Percentiles rank a stretch among this genome's conserved stretches.
These are phyloP conservation scores for Valencia hispanica DNA, from an alignment of 2,797 vertebrate genomes.

Conservation along the genomic window DNA sequence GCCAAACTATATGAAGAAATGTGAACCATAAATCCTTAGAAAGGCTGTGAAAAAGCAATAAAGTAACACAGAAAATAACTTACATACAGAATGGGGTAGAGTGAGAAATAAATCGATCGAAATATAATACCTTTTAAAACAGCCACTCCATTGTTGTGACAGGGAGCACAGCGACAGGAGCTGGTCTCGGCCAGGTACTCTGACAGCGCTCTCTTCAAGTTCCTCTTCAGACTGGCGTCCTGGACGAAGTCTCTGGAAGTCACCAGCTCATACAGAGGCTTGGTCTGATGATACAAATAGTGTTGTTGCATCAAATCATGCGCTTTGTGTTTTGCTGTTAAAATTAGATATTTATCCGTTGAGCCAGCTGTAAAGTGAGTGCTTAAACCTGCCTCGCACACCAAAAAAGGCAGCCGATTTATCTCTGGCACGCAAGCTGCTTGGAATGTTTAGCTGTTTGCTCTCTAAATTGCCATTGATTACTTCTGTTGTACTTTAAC, in stretches of 20 bases:
- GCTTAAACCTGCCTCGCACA: background rate
- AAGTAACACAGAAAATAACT: background rate
- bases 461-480: constrained; percentile 34
- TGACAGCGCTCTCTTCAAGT: constrained; percentile 84
- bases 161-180: constrained; percentile 87
- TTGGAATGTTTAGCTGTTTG: constrained; percentile 36
- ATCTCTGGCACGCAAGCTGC: constrained; percentile 27
- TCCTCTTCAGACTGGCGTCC: constrained; percentile 79
- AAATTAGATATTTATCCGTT: background rate
- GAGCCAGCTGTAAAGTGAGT: constrained; percentile 22
- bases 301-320: background rate
- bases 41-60: background rate
- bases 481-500: constrained; percentile 29
- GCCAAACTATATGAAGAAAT: background rate
- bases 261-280: constrained; percentile 88
- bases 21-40: background rate
- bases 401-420: constrained; percentile 11
- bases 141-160: constrained; percentile 87
- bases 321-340: background rate
- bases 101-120: background rate
- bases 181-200: constrained; percentile 87
- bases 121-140: constrained; percentile 84
- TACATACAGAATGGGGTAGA: background rate
- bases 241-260: constrained; percentile 81
- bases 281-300: constrained; percentile 71